Evolutionary conservation across 1,140 invertebrate species (phyloP), one percentile per base, ranked within the genome.

Genomic region (Brachionus paranguensis): DNA sequence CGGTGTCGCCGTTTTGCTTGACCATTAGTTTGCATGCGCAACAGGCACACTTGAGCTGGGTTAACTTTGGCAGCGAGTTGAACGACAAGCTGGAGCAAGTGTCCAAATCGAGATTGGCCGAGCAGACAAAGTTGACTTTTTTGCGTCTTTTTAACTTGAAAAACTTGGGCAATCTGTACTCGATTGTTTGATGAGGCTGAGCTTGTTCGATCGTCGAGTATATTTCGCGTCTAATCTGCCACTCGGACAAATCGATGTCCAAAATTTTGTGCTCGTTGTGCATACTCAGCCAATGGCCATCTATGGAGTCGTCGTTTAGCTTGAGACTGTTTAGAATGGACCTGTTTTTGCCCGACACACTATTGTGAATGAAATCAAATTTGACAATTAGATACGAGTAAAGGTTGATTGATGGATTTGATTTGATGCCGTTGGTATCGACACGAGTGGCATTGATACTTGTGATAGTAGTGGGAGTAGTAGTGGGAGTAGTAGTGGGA

Each of bases 61-160:
- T 76, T 47, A 76, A 76, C 27, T 76, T 76, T 27, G 45, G 72
- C 43, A 76, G 20, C 20, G 72, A 76, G 20, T 24, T 47, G 1
- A 43, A 43, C 12, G 68, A 72, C 37, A 43, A 41, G 43, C 33
- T 72, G 5, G 68, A 43, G 17, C 37, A 41, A 72, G 17, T 11
- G 7, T 72, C 68, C n/a, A 37, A 17, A 41, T 72, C 33, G 17
- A 17, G 10, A n/a, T 41, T 41, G n/a, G 17, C 17, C n/a, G 33
- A 41, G 20, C 68, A 41, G 8, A 72, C 37, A 72, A 72, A 72
- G 33, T 37, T 76, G 20, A 76, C 27, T 76, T 76, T 76, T 50
- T 76, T 76, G 20, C 72, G 43, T 76, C 72, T 47, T 27, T 76
- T 76, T 76, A 76, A n/a, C 24, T 76, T 76, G 14, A 76, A 76